phyloP scores from a whole-genome alignment of 1,140 invertebrate genomes.

The Contarinia nasturtii region DNA sequence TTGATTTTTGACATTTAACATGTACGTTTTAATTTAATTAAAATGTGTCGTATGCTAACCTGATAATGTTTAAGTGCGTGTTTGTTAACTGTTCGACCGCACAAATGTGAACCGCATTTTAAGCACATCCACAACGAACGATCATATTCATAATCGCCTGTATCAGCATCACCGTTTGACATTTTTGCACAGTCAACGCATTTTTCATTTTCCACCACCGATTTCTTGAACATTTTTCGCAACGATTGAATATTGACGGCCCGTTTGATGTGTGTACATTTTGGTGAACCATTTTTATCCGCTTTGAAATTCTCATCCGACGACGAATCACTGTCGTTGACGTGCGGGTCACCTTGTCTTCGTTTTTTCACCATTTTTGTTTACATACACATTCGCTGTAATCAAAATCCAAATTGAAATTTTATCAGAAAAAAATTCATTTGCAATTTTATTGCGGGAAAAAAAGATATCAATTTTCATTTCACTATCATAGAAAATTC shows the following conservation, averaged over 20 bases:
- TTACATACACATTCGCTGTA: not conserved
- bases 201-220: slow-evolving; percentile 29
- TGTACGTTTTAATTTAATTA: no score
- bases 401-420: no score
- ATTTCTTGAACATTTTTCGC: slow-evolving; percentile 36
- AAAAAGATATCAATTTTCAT: no score
- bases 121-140: slow-evolving; percentile 45
- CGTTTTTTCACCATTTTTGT: not conserved
- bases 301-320: not conserved
- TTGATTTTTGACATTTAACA: no score
- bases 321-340: not conserved
- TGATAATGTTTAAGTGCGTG: slow-evolving; percentile 62
- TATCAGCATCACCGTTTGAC: slow-evolving; percentile 13
- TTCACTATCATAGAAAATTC: no score
- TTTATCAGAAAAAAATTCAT: no score
- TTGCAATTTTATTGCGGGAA: no score
- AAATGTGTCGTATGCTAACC: slow-evolving; percentile 7
- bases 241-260: slow-evolving; percentile 41
- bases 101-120: slow-evolving; percentile 53
- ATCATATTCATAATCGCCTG: slow-evolving; percentile 39
- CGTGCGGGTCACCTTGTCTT: not conserved
- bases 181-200: slow-evolving; percentile 38
- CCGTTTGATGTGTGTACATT: slow-evolving; percentile 49
- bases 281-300: slow-evolving; percentile 14
- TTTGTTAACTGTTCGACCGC: slow-evolving; percentile 43